Percentiles rank a stretch among this genome's conserved stretches.
phyloP scores from a whole-genome alignment of 2,797 vertebrate genomes.

The Chelon labrosus region DNA sequence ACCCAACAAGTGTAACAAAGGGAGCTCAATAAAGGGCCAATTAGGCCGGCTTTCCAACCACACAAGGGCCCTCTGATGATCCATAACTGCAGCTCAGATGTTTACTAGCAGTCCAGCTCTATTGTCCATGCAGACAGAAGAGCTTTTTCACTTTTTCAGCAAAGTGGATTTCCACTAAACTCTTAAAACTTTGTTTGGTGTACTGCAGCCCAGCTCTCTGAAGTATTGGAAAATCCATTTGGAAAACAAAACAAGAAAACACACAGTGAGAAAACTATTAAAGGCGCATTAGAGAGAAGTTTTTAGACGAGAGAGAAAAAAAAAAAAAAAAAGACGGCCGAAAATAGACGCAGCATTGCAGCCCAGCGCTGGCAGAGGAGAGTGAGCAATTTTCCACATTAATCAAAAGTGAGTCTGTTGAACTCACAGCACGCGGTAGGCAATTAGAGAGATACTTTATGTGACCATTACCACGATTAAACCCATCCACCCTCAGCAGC shows the following conservation, averaged over 20 bases:
- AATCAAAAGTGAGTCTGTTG: constrained; percentile 71
- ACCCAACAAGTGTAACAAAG: constrained; percentile 1
- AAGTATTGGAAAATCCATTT: constrained; percentile 69
- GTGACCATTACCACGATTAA: constrained; percentile 66
- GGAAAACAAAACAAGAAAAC: constrained; percentile 52
- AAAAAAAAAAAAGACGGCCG: constrained; percentile 31
- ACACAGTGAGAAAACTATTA: constrained; percentile 69
- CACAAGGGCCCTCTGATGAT: constrained; percentile 27
- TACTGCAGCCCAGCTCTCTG: constrained; percentile 37
- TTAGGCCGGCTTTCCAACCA: constrained; percentile 43
- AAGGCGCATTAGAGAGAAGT: constrained; percentile 58
- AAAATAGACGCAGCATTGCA: constrained; percentile 70
- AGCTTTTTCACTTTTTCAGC: constrained; percentile 24
- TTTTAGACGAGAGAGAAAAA: constrained; percentile 22
- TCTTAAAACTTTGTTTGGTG: constrained; percentile 53
- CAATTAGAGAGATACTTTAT: constrained; percentile 69
- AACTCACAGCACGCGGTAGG: constrained; percentile 63
- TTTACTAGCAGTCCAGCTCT: constrained; percentile 26
- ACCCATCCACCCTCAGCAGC: constrained; percentile 54
- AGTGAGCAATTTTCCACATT: constrained; percentile 73
- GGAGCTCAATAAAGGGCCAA: constrained; percentile 27
- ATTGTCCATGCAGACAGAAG: constrained; percentile 41
- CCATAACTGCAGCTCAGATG: constrained; percentile 24
- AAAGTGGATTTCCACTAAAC: constrained; percentile 48
- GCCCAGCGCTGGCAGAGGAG: constrained; percentile 59